phyloP scores from a whole-genome alignment of 37 sponge, comb jelly and placozoan species.

The Beroe ovata region DNA sequence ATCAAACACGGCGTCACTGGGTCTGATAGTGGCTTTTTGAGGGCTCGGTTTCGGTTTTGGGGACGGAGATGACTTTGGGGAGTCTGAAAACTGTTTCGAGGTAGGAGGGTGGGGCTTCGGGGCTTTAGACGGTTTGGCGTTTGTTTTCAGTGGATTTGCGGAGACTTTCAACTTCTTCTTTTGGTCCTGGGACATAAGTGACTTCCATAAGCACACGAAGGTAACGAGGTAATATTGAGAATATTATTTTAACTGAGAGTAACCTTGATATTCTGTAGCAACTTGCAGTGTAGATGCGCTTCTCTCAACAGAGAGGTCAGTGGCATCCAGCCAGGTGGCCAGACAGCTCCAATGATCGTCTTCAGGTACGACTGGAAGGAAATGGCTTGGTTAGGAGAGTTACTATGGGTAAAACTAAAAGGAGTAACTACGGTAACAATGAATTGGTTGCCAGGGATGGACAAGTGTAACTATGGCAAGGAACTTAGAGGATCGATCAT shows the following conservation, averaged over 20 bases:
- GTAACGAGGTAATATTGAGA: too few species aligned
- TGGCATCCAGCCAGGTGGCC: constrained; percentile 5
- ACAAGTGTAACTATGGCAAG: too few species aligned
- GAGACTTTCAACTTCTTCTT: not conserved
- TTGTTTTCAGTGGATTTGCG: constrained; percentile 18
- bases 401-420: too few species aligned
- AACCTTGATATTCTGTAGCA: not conserved
- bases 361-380: not conserved
- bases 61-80: not conserved
- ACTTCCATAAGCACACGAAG: too few species aligned
- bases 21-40: not conserved
- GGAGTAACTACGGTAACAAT: too few species aligned
- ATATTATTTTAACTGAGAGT: too few species aligned
- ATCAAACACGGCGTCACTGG: not conserved
- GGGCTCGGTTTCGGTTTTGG: not conserved
- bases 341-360: not conserved
- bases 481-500: too few species aligned
- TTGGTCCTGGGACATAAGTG: not conserved
- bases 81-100: too few species aligned
- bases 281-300: not conserved
- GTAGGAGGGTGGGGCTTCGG: not conserved
- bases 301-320: not conserved
- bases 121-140: not conserved
- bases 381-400: too few species aligned
- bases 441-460: too few species aligned